Evolutionary conservation across 1,140 invertebrate species (phyloP), one percentile per base, ranked within the genome.

Genomic region (Nylanderia fulva): DNA sequence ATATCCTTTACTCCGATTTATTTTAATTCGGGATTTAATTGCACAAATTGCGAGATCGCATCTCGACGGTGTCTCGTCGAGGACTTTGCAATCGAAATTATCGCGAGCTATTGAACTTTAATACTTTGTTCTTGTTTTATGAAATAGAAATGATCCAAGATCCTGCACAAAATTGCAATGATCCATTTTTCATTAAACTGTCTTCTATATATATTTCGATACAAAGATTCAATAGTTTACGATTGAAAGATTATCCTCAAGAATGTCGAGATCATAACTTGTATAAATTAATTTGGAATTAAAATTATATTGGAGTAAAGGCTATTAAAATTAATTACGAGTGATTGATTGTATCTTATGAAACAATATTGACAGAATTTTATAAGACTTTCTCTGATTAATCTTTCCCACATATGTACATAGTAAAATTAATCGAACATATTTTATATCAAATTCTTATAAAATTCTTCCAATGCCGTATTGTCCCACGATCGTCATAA

Each of bases 1-100:
- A 18, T 42, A 33, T 0, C 18, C 8, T 18, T 27, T 42, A 13
- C 7, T 39, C 27, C 6, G n/a, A 63, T 13, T 1, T 45, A 48
- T 52, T 8, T 77, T 29, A 29, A 11, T 42, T 68, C 36, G 45
- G 64, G 15, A 21, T 77, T 79, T 48, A 68, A 13, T 29, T 64
- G n/a, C 0, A 45, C 5, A 71, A 5, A 45, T 4, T 42, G 33
- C 13, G n/a, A 18, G n/a, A 13, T 11, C n/a, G 6, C 54, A n/a
- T 9, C 3, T 72, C 29, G 13, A 36, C 13, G 24, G 29, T 33
- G 1, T 36, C 15, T 36, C 18, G n/a, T 13, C 0, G 15, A 56
- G 7, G 4, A 74, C 27, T 45, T n/a, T 29, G 33, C 18, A 18
- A 33, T 21, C 11, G 6, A 54, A 54, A 72, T 15, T 15, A 29